phyloP scores from a whole-genome alignment of 1,140 invertebrate genomes.

The Macrobrachium nipponense region DNA sequence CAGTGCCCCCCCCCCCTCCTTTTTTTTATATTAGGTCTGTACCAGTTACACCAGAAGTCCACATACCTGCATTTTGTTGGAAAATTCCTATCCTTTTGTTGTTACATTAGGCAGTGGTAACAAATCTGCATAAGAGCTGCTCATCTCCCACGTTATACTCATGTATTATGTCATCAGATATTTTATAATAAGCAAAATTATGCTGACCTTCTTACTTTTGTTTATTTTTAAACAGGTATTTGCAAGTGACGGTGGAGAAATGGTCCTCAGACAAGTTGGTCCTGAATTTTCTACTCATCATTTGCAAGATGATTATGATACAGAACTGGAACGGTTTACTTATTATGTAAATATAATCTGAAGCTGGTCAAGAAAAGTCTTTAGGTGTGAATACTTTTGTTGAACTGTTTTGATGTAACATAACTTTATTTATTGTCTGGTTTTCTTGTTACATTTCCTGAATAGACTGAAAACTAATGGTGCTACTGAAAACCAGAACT shows the following conservation, averaged over 20 bases:
- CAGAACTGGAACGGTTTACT: constrained; percentile 57
- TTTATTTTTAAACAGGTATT: constrained; percentile 45
- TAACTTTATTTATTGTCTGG: background rate
- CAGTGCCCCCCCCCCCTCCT: too few species aligned
- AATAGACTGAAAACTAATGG: too few species aligned
- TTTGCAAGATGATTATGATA: constrained; percentile 47
- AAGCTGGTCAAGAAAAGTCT: too few species aligned
- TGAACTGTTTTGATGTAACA: background rate
- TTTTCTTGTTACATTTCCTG: too few species aligned
- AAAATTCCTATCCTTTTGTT: too few species aligned
- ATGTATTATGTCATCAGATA: background rate
- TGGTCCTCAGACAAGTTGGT: constrained; percentile 46
- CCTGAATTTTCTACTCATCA: constrained; percentile 55
- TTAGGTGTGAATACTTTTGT: background rate
- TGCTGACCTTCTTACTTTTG: background rate
- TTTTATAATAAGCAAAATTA: background rate
- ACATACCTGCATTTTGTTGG: too few species aligned
- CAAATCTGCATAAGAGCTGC: background rate
- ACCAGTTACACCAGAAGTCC: too few species aligned
- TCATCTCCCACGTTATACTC: background rate
- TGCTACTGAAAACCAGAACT: too few species aligned
- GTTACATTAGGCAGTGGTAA: too few species aligned
- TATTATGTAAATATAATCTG: constrained; percentile 60
- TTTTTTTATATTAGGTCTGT: too few species aligned
- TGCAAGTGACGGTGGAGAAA: constrained; percentile 48